These are phyloP conservation scores for Formica selysi DNA, from an alignment of 1,140 invertebrate species.

Conservation along the genomic window DNA sequence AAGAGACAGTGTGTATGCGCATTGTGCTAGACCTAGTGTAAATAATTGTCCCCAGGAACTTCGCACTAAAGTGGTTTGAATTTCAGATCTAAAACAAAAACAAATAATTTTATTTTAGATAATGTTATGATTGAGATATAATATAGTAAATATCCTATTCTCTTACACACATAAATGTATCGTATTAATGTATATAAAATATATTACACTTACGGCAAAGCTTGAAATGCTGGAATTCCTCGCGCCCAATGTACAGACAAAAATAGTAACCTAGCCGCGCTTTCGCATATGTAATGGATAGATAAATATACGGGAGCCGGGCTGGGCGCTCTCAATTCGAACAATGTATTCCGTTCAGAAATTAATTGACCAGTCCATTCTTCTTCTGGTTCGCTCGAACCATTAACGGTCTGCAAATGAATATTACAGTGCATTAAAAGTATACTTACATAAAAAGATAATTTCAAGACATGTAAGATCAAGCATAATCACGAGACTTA, in stretches of 20 bases:
- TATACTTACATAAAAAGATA: background rate
- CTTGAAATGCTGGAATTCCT: constrained; percentile 93
- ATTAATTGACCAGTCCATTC: constrained; percentile 89
- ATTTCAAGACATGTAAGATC: background rate
- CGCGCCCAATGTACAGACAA: constrained; percentile 95
- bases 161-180: background rate
- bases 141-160: background rate
- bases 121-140: background rate
- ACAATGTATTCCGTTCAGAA: constrained; percentile 90
- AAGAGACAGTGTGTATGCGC: constrained; percentile 92
- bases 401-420: constrained; percentile 85
- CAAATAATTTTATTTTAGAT: background rate
- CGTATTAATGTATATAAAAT: background rate
- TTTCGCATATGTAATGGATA: constrained; percentile 97
- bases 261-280: constrained; percentile 95
- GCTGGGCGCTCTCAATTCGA: constrained; percentile 94
- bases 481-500: constrained; percentile 77
- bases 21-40: constrained; percentile 96
- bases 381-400: constrained; percentile 85
- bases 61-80: constrained; percentile 93
- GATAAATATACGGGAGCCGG: constrained; percentile 94
- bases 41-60: constrained; percentile 98
- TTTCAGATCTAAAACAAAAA: constrained; percentile 89
- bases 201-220: constrained; percentile 88
- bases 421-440: constrained; percentile 16